Evolutionary conservation across 1,140 invertebrate genomes (phyloP).

Genomic region (Tetranychus cinnabarinus): DNA sequence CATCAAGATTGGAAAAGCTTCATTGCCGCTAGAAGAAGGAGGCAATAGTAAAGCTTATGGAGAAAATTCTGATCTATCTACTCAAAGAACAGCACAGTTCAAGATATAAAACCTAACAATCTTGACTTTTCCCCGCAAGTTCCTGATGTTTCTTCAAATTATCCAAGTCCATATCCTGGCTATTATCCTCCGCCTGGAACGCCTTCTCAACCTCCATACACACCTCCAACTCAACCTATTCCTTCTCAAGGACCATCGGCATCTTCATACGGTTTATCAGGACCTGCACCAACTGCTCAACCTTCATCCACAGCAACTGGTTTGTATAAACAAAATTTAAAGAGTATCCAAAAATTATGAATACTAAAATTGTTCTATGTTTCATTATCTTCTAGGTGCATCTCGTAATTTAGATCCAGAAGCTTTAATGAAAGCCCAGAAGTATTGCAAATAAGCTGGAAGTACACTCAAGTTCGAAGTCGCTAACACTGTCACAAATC

Average conservation of each 20-base stretch:
- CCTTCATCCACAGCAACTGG: too few species aligned
- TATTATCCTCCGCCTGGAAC: too few species aligned
- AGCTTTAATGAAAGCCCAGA: constrained; percentile 47
- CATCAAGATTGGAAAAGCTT: constrained; percentile 74
- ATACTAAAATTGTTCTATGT: neutral
- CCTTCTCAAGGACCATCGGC: neutral
- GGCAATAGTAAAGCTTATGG: neutral
- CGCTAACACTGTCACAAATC: too few species aligned
- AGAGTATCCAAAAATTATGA: neutral
- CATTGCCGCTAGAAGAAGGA: constrained; percentile 30
- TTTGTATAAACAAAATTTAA: too few species aligned
- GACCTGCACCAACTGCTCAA: too few species aligned
- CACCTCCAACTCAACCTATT: neutral
- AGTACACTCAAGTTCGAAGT: constrained; percentile 87
- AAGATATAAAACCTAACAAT: neutral
- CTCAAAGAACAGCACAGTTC: neutral
- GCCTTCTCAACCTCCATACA: neutral
- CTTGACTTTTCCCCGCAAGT: neutral
- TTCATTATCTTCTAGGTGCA: constrained; percentile 5
- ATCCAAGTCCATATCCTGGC: too few species aligned
- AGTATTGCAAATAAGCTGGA: constrained; percentile 75
- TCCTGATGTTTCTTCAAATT: neutral
- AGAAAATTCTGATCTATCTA: neutral
- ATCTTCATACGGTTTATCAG: neutral
- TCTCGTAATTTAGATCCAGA: constrained; percentile 4